phyloP scores from a whole-genome alignment of 1,140 invertebrate genomes.

The Macrobrachium nipponense region DNA sequence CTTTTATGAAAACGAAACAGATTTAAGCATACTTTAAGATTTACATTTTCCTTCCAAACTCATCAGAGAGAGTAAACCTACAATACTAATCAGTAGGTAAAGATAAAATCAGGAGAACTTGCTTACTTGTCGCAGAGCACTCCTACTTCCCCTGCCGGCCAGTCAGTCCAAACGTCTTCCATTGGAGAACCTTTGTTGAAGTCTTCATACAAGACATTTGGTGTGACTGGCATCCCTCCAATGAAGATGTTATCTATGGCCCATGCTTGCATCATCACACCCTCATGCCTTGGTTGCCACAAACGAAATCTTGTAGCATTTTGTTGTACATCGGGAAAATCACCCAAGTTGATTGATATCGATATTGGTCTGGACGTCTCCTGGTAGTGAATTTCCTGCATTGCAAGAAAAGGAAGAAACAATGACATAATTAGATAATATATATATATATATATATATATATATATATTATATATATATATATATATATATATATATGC shows the following conservation, averaged over 20 bases:
- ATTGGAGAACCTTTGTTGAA: slow-evolving; percentile 66
- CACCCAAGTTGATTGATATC: slow-evolving; percentile 62
- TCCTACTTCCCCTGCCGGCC: slow-evolving; percentile 68
- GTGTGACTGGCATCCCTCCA: slow-evolving; percentile 67
- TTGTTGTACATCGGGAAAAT: slow-evolving; percentile 63
- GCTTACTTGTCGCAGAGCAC: slow-evolving; percentile 67
- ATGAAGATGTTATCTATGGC: slow-evolving; percentile 71
- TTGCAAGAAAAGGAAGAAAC: not conserved
- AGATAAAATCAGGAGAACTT: not conserved
- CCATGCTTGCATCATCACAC: slow-evolving; percentile 68
- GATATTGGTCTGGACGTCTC: slow-evolving; percentile 66
- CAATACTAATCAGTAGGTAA: not conserved
- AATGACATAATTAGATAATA: too few relatives aligned
- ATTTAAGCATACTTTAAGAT: not conserved
- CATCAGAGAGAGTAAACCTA: too few relatives aligned
- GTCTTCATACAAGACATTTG: slow-evolving; percentile 68
- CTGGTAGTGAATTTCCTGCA: slow-evolving; percentile 69
- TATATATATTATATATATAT: too few relatives aligned
- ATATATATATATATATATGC: too few relatives aligned
- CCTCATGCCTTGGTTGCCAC: slow-evolving; percentile 70
- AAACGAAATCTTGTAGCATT: slow-evolving; percentile 70
- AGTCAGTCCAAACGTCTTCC: slow-evolving; percentile 68
- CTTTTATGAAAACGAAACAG: too few relatives aligned
- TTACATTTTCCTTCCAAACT: not conserved
- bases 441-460: too few relatives aligned